Conservation (phyloP, 2,888 invertebrate species). For the Hydriomena furcata region DNA sequence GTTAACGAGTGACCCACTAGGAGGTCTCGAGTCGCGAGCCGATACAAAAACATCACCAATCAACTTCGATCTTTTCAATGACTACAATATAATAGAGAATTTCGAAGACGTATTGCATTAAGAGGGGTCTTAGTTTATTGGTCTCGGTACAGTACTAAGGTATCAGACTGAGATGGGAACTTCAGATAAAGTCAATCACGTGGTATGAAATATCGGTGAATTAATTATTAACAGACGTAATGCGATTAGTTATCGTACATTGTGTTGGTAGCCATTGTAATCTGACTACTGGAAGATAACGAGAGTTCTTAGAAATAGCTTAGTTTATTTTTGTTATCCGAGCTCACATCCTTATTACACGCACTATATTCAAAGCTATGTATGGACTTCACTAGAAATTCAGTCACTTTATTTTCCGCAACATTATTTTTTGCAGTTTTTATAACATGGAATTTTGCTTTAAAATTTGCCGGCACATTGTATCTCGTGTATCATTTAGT, state of each 20-base stretch:
- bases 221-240: constrained; percentile 73
- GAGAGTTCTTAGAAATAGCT: constrained; percentile 28
- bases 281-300: constrained; percentile 50
- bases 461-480: constrained; percentile 2
- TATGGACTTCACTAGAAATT: not conserved
- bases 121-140: constrained; percentile 45
- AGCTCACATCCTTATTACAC: constrained; percentile 8
- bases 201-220: constrained; percentile 69
- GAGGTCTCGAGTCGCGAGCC: constrained; percentile 59
- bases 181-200: constrained; percentile 68
- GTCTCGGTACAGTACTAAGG: constrained; percentile 49
- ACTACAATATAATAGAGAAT: not conserved
- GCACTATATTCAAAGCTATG: not conserved
- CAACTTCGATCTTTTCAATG: constrained; percentile 38
- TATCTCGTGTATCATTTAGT: constrained; percentile 9
- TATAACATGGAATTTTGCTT: not conserved
- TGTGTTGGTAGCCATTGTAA: constrained; percentile 64
- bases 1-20: constrained; percentile 70
- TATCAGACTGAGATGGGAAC: constrained; percentile 63
- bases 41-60: constrained; percentile 51
- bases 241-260: constrained; percentile 69
- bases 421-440: not conserved
- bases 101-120: constrained; percentile 2
- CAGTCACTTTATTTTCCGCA: not conserved
- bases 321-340: constrained; percentile 33